Evolutionary conservation across 2,797 vertebrate species (phyloP), one percentile per base, ranked within the genome.

Genomic region (Vespertilio murinus): DNA sequence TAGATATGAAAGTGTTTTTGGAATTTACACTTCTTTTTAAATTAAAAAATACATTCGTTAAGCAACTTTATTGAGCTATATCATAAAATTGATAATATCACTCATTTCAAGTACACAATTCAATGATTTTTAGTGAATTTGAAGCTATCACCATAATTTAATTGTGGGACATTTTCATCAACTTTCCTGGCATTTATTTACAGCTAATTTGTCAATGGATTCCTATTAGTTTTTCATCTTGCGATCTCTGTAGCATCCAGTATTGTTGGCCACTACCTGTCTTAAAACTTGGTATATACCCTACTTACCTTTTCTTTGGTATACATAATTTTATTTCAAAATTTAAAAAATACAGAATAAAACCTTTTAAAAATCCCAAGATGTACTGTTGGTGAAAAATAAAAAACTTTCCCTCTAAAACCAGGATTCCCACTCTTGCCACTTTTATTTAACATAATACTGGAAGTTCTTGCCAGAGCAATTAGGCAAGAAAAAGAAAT

Each of bases 371-470:
- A 56, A 56, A 2, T 23, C 7, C 54, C 54, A 22, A 97, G 93
- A 97, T 98, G 98, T 98, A 98, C 8, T 56, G 98, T 98, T 98
- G 40, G 23, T 90, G 54, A 49, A 88, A 54, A 61, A 47, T 38
- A n/a, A 38, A 45, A 70, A 54, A 14, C 47, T 49, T 49, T 49
- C 14, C 13, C 47, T 49, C 47, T 49, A 49, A 16, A 13, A 49
- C 47, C 14, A 49, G 47, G 47, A 49, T 49, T 49, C 14, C 47
- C 14, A 49, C 47, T 49, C 47, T 49, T 49, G 47, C 16, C 47
- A 49, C 47, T 49, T 49, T 16, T 49, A 49, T 49, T 49, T 16
- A 28, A 61, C 42, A 45, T 45, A 45, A 11, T 45, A 45, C 42
- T 45, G 42, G 7, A 56, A 56, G 56, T 28, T 5, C 25, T 61